phyloP scores from a whole-genome alignment of 2,888 invertebrate species.

The Urechis unicinctus region DNA sequence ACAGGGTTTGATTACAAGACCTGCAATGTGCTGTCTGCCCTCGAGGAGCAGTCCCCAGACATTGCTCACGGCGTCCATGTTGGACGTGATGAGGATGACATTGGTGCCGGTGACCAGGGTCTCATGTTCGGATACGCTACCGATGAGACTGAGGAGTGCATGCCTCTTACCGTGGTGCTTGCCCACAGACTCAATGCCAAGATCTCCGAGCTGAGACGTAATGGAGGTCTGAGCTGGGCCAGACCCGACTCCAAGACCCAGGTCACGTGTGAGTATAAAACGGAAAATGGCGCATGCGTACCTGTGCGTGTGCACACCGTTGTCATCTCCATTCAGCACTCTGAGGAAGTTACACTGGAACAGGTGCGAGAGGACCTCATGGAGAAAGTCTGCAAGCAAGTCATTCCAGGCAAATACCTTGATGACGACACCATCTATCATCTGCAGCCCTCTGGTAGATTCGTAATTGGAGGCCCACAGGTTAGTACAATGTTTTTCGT shows the following conservation, averaged over 20 bases:
- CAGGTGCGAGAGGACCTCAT: conserved; percentile 75
- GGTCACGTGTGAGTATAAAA: conserved; percentile 90
- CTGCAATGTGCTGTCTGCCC: conserved; percentile 93
- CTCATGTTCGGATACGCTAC: conserved; percentile 53
- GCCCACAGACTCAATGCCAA: conserved; percentile 49
- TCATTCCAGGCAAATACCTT: conserved; percentile 85
- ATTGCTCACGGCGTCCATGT: conserved; percentile 73
- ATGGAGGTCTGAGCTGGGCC: conserved; percentile 46
- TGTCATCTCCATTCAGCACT: conserved; percentile 96
- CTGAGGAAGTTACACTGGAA: conserved; percentile 80
- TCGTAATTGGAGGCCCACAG: conserved; percentile 96
- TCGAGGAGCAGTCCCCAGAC: conserved; percentile 62
- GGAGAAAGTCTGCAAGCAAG: conserved; percentile 82
- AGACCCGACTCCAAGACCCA: conserved; percentile 51
- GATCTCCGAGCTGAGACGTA: conserved; percentile 45
- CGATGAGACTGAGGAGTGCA: conserved; percentile 51
- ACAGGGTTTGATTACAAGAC: conserved; percentile 95
- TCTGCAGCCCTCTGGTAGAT: conserved; percentile 71
- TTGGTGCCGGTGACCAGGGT: conserved; percentile 50
- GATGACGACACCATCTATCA: conserved; percentile 90
- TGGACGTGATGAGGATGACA: conserved; percentile 43
- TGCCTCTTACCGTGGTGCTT: conserved; percentile 50
- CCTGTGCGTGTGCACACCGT: conserved; percentile 94
- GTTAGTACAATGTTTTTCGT: too few relatives aligned
- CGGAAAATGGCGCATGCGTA: conserved; percentile 88